Conservation (phyloP, 2,888 invertebrate species). For the Cancer borealis region DNA sequence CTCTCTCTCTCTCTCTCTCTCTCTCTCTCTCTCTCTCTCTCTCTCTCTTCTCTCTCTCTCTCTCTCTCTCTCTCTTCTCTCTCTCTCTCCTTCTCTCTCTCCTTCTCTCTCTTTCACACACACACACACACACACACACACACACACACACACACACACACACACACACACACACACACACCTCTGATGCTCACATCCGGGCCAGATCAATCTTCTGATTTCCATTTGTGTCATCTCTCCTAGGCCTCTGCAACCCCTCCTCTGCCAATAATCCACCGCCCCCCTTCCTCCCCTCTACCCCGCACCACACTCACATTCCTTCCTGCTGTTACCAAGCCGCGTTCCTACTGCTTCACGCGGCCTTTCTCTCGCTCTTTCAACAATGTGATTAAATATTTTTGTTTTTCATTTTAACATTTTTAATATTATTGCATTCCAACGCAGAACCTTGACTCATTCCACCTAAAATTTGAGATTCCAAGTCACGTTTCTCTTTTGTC, state of each 20-base stretch:
- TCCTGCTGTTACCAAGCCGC: background rate
- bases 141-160: constrained; percentile 10
- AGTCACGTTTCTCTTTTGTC: constrained; percentile 14
- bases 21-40: background rate
- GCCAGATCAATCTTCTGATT: constrained; percentile 57
- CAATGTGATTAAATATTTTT: constrained; percentile 25
- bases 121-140: constrained; percentile 14
- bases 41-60: background rate
- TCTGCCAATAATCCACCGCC: background rate
- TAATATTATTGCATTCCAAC: background rate
- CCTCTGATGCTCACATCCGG: constrained; percentile 26
- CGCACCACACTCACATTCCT: background rate
- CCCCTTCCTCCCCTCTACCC: background rate
- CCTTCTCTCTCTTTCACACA: background rate
- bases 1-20: background rate
- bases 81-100: background rate
- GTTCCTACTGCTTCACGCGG: background rate
- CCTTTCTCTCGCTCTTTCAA: background rate
- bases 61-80: background rate
- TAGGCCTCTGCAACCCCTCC: constrained; percentile 7
- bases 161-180: constrained; percentile 17
- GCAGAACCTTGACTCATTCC: background rate
- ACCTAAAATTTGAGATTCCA: background rate
- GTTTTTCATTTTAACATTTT: constrained; percentile 5
- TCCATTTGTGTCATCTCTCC: constrained; percentile 57